Base-by-base conservation (phyloP, 2,888 invertebrate genomes). In the Cremastinae sp. region DNA sequence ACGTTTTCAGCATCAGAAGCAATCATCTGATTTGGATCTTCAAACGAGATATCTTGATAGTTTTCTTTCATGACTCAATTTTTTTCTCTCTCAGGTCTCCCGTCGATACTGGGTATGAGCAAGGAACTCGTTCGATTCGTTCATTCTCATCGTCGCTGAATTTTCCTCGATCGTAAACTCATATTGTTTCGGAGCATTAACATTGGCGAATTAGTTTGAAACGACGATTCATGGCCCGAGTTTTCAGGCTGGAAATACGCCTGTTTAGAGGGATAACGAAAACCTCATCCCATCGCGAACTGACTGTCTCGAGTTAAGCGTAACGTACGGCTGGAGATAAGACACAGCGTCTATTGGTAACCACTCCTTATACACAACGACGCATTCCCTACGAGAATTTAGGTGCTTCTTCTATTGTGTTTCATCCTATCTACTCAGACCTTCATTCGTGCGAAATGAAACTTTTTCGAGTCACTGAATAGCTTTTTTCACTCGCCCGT, bases 121-220 rank as follows among this genome's bases (percentile, higher is more conserved):
- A 5, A 28, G 28, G 5, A 28, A 28, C 28, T 53, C 45, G 36
- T 8, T 16, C 43, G 34, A n/a, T 18, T 12, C 20, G 36, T 51
- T 45, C 16, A 53, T 74, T 66, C 36, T 47, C 53, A 70, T 56
- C 41, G 20, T 47, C 20, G 18, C 7, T 41, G 20, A 62, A 20
- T 18, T 49, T 72, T 62, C 61, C 66, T 28, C 41, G 49, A 58
- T 45, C 78, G 80, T 79, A 82, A 81, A 81, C 64, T 83, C 68
- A 70, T 72, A 28, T 76, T 78, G 66, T 81, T 75, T 72, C 47
- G 59, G 18, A 71, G 53, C 79, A 82, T 81, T 84, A 82, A 83
- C 83, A 84, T 84, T 72, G 79, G 78, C 80, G 79, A 84, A 84
- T 86, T 84, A 86, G 74, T 70, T 41, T 10, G n/a, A 76, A 83